Conservation (phyloP, 37 sponge, comb jelly and placozoan genomes). For the Spongilla lacustris region DNA sequence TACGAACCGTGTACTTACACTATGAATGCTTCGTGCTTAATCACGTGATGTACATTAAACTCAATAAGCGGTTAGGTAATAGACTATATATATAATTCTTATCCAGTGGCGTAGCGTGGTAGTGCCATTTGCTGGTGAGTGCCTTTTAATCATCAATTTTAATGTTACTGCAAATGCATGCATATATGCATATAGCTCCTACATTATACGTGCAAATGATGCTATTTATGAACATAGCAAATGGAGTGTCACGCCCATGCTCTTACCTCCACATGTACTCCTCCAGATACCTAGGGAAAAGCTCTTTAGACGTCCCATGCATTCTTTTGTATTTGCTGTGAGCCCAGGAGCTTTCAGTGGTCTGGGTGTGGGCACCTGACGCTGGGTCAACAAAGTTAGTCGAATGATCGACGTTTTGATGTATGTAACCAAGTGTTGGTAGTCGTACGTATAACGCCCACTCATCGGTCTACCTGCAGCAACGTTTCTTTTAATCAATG, state of each 20-base stretch:
- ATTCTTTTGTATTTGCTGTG: background rate
- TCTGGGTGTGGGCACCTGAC: slow-evolving; percentile 17
- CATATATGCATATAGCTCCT: no score
- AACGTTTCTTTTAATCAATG: slow-evolving; percentile 22
- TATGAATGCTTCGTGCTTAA: no score
- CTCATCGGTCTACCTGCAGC: slow-evolving; percentile 22
- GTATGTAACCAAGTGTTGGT: slow-evolving; percentile 9
- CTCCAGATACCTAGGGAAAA: slow-evolving; percentile 23
- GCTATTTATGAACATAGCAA: slow-evolving; percentile 12
- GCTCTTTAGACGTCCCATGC: background rate
- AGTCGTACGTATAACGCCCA: slow-evolving; percentile 22
- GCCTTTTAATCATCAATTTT: no score
- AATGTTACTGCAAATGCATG: no score
- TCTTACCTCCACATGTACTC: slow-evolving; percentile 36
- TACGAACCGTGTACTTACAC: no score
- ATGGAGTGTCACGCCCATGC: background rate
- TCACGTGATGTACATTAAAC: no score
- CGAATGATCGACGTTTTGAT: slow-evolving; percentile 39
- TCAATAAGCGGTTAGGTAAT: no score
- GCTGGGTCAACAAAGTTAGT: slow-evolving; percentile 42
- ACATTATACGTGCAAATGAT: background rate
- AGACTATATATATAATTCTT: no score
- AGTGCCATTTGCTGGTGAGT: no score
- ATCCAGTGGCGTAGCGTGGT: no score
- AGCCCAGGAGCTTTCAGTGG: slow-evolving; percentile 14